Evolutionary conservation across 2,113 vertebrate species (phyloP), one percentile per base, ranked within the genome.

Genomic region (Excalfactoria chinensis): DNA sequence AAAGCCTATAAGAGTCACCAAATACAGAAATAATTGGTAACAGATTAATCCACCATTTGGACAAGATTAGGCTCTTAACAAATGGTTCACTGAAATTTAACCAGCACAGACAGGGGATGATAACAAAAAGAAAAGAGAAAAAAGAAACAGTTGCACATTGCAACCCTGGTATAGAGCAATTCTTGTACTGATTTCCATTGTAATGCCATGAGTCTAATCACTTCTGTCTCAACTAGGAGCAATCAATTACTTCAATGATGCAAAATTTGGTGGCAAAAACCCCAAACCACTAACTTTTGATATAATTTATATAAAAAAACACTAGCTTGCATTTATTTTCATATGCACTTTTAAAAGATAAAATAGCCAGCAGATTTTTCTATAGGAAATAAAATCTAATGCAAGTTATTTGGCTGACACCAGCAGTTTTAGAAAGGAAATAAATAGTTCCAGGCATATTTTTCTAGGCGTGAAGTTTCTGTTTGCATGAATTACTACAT

Each of bases 1-100:
- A 99, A 96, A 77, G 98, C 98, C 99, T 99, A 89, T 75, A 34
- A 92, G 77, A 88, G 66, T 77, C 90, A 96, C 73, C 51, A 95
- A 48, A 84, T 43, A 93, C 85, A 72, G 67, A 74, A 92, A 34
- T 58, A 67, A 96, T 41, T 89, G 13, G 49, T 41, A 69, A 69
- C 68, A 83, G 59, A 72, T 32, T 64, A 94, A 75, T 30, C 66
- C 1, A 37, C 15, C 21, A 55, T 49, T 62, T 63, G 25, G n/a
- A 78, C 26, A 78, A 85, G 9, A 56, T 5, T 6, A 20, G 68
- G 53, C 13, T 82, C 64, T 80, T 73, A 73, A 67, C 11, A 94
- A 88, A 74, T 26, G 0, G 0, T 62, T 81, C 3, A 5, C 20
- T 84, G 35, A 44, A 37, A 89, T 92, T 93, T 78, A 60, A 82